Evolutionary conservation across 1,140 invertebrate species (phyloP).

Genomic region (Ceratosolen fusciceps): DNA sequence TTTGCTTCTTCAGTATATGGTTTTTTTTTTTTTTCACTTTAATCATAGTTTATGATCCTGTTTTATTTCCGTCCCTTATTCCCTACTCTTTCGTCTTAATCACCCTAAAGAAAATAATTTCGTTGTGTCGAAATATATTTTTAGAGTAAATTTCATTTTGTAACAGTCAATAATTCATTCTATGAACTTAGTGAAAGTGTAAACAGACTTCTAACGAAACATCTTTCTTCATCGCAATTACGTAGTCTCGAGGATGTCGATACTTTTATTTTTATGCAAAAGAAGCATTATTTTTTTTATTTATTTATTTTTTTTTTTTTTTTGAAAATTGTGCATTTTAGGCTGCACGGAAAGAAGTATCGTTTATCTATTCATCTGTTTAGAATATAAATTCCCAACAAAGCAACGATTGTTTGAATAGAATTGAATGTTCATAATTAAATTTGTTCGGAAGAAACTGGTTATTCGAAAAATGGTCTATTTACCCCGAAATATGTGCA

Average conservation of each 20-base stretch:
- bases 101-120: neutral
- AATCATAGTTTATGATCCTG: neutral
- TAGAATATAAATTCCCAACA: neutral
- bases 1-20: neutral
- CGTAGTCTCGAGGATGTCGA: neutral
- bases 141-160: neutral
- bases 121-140: neutral
- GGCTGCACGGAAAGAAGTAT: neutral
- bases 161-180: neutral
- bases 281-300: neutral
- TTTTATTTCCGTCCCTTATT: neutral
- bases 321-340: too few species aligned
- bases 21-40: constrained; percentile 7
- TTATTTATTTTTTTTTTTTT: too few species aligned
- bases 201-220: neutral
- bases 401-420: neutral
- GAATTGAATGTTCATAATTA: neutral
- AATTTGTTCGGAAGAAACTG: neutral
- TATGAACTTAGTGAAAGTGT: neutral
- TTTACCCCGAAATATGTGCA: neutral
- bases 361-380: neutral
- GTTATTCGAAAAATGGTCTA: neutral
- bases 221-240: neutral
- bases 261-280: neutral
- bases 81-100: neutral